phyloP scores from a whole-genome alignment of 1,140 invertebrate species.

The Pristionchus pacificus region DNA sequence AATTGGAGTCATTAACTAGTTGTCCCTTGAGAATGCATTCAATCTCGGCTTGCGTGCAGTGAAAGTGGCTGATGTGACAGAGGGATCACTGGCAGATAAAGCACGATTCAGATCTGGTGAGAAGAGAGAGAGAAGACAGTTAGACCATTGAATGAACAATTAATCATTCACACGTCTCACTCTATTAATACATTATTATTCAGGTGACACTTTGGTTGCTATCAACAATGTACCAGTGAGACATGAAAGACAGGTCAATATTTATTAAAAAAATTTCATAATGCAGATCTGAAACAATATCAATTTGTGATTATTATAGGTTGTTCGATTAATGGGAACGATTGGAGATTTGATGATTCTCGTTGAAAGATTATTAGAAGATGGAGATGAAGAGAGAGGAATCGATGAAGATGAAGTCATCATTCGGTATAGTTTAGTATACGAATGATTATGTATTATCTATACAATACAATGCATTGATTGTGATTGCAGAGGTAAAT shows the following conservation, averaged over 20 bases:
- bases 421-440: no score
- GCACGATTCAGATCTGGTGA: conserved; percentile 40
- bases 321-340: conserved; percentile 15
- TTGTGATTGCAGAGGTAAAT: not conserved
- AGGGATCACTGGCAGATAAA: conserved; percentile 49
- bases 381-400: conserved; percentile 29
- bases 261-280: conserved; percentile 33
- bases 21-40: conserved; percentile 13
- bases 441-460: no score
- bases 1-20: conserved; percentile 13
- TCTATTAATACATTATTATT: no score
- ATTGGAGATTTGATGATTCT: conserved; percentile 45
- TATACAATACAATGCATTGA: no score
- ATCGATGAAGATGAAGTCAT: conserved; percentile 30
- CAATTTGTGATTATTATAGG: no score
- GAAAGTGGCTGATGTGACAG: conserved; percentile 35
- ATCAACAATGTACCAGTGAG: conserved; percentile 50
- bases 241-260: conserved; percentile 47
- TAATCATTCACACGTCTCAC: no score
- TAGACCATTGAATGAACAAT: no score
- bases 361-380: conserved; percentile 45
- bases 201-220: conserved; percentile 43
- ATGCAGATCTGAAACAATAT: no score
- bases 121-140: conserved; percentile 16
- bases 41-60: conserved; percentile 27